Conservation (phyloP, 2,113 vertebrate species). For the Campylomormyrus numenius region DNA sequence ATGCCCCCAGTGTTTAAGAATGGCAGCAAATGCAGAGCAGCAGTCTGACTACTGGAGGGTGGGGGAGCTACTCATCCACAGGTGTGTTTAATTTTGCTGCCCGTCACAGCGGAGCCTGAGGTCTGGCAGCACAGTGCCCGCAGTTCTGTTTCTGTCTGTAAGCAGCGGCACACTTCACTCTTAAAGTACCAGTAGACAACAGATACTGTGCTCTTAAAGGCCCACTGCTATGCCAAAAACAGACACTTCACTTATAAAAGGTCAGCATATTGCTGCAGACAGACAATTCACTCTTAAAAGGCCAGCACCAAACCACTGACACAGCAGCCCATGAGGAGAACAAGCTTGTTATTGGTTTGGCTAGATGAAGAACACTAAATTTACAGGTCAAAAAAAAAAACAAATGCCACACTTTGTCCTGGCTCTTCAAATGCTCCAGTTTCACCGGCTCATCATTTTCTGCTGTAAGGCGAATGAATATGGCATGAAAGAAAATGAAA, state of each 20-base stretch:
- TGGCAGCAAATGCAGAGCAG: not conserved
- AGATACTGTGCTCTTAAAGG: not conserved
- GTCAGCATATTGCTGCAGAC: not conserved
- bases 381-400: not conserved
- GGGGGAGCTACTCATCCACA: not conserved
- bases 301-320: not conserved
- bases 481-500: not conserved
- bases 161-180: too few relatives aligned
- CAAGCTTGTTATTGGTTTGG: not conserved
- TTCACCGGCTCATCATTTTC: conserved; percentile 7
- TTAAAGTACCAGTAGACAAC: not conserved
- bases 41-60: not conserved
- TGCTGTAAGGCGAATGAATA: not conserved
- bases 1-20: not conserved
- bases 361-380: not conserved
- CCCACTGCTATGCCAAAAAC: not conserved
- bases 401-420: not conserved
- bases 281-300: not conserved
- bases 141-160: not conserved
- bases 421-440: not conserved
- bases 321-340: not conserved
- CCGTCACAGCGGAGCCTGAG: conserved; percentile 2
- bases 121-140: not conserved
- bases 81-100: conserved; percentile 1
- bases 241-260: not conserved